Percentiles rank a stretch among this genome's conserved stretches.
phyloP scores from a whole-genome alignment of 2,888 invertebrate species.

The Yponomeuta malinellus region DNA sequence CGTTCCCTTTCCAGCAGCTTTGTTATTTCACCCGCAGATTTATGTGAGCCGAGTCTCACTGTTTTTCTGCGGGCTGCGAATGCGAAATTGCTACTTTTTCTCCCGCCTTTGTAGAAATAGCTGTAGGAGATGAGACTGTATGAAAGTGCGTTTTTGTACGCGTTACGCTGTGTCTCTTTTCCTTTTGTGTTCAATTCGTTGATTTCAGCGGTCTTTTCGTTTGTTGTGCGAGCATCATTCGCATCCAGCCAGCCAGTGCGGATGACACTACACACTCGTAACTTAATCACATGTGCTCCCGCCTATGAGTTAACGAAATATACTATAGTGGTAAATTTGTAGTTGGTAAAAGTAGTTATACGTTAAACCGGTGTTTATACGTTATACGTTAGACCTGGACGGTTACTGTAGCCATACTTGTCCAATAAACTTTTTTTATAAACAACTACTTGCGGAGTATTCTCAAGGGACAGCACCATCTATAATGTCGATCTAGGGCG shows the following conservation, averaged over 20 bases:
- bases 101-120: constrained; percentile 31
- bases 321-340: too few species aligned
- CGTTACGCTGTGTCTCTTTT: neutral
- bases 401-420: too few species aligned
- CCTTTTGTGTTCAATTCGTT: neutral
- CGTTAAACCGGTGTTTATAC: too few species aligned
- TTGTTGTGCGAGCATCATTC: neutral
- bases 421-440: too few species aligned
- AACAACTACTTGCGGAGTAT: too few species aligned
- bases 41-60: constrained; percentile 45
- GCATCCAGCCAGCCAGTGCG: neutral
- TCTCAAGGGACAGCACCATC: too few species aligned
- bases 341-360: too few species aligned
- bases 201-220: neutral
- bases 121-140: constrained; percentile 25
- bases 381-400: too few species aligned
- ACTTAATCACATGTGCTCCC: neutral
- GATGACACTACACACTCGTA: neutral
- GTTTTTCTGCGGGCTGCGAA: constrained; percentile 45
- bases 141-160: constrained; percentile 13
- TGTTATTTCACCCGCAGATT: constrained; percentile 40
- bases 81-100: constrained; percentile 41
- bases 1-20: neutral
- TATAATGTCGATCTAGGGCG: too few species aligned
- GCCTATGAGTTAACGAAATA: too few species aligned